Evolutionary conservation across 2,888 invertebrate species (phyloP), one percentile per base, ranked within the genome.

Genomic region (Ormyrus nitidulus): DNA sequence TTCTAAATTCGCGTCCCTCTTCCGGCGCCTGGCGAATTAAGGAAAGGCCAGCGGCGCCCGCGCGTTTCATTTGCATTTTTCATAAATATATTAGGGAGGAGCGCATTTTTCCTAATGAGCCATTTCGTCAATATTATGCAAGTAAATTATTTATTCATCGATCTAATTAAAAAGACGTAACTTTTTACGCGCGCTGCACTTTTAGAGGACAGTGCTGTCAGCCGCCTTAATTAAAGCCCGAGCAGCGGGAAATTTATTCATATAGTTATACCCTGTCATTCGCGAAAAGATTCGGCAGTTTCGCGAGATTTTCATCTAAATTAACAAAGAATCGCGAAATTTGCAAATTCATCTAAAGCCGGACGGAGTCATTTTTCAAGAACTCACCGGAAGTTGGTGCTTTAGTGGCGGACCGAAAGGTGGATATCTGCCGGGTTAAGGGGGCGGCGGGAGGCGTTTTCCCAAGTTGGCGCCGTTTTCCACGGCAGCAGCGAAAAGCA

Each of bases 401-500:
- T 77, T 72, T 61, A 73, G 73, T 69, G 56, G 77, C 77, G 77
- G 64, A 34, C 76, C 66, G 46, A 76, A 71, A 51, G 62, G 44
- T 69, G 62, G 69, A 56, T 44, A 70, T 79, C 53, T 70, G 53
- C 9, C 34, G 56, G 49, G 48, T 19, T 8, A 6, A n/a, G 59
- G 70, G n/a, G 46, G 73, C 79, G 77, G 72, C 71, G 79, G 79
- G 54, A 83, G 79, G 79, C 82, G 79, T 53, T 84, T 85, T 83
- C 83, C 84, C 82, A 86, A 87, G 85, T 87, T 87, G 85, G 77
- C 83, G 84, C 81, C 84, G 78, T 84, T 85, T 84, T 84, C 83
- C 84, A 66, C 68, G 82, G 77, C 81, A 76, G 81, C 83, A 83
- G 85, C 85, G 87, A 87, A 86, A 89, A 87, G 87, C 86, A 86